Conservation (phyloP, 2,797 vertebrate species). For the Galagoides demidoff region DNA sequence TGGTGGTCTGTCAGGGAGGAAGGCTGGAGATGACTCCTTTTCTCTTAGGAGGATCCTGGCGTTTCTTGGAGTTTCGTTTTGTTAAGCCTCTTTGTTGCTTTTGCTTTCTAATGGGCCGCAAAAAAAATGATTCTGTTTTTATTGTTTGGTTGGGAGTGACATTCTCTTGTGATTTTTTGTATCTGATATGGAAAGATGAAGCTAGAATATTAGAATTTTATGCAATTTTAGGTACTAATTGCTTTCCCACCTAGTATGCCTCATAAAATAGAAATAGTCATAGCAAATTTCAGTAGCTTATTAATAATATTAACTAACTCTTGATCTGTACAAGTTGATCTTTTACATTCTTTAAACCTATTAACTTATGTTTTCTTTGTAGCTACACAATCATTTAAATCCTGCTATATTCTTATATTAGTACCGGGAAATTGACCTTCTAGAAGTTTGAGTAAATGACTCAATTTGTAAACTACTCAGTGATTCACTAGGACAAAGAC, state of each 20-base stretch:
- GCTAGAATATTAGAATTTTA: neutral
- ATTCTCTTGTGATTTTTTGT: neutral
- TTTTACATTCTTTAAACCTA: conserved; percentile 4
- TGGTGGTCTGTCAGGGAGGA: neutral
- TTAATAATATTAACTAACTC: neutral
- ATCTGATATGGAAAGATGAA: neutral
- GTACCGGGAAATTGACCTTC: neutral
- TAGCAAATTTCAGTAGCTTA: neutral
- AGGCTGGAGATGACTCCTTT: neutral
- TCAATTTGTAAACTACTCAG: neutral
- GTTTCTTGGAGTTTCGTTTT: neutral
- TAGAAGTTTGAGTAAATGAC: conserved; percentile 24
- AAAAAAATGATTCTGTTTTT: no score
- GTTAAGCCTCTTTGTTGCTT: neutral
- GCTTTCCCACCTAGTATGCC: neutral
- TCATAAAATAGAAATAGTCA: conserved; percentile 43
- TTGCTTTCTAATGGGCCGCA: neutral
- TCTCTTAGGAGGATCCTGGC: neutral
- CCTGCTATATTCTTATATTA: neutral
- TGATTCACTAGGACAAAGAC: neutral
- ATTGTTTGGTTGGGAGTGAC: neutral
- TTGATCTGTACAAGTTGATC: neutral
- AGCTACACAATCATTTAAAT: neutral
- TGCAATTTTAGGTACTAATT: neutral
- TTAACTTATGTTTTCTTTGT: neutral